These are phyloP conservation scores for Oasisia sp. DNA, from an alignment of 2,888 invertebrate species.

Conservation along the genomic window DNA sequence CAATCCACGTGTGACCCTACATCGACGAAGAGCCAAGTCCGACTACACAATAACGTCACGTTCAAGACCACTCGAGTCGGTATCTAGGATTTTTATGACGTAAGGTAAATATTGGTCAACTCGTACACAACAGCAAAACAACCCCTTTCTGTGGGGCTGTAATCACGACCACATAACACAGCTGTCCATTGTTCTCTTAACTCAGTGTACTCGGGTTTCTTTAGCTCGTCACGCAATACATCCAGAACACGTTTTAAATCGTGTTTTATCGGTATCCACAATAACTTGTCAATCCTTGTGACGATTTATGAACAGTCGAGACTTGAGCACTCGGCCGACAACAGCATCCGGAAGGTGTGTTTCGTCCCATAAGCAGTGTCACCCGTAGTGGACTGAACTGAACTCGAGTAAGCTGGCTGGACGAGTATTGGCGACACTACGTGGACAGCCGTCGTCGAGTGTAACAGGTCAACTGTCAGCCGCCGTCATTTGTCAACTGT, in stretches of 20 bases:
- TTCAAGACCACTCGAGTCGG: not conserved
- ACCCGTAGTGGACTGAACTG: not conserved
- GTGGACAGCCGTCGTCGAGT: not conserved
- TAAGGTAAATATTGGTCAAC: not conserved
- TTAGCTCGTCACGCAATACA: not conserved
- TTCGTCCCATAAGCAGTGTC: not conserved
- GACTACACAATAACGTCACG: not conserved
- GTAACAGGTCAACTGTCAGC: not conserved
- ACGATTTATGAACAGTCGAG: not conserved
- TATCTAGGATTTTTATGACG: not conserved
- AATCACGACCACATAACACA: not conserved
- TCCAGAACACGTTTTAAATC: not conserved
- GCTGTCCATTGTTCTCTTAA: not conserved
- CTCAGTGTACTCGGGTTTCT: not conserved
- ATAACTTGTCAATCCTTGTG: not conserved
- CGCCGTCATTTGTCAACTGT: not conserved
- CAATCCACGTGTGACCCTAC: not conserved
- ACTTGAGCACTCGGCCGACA: not conserved
- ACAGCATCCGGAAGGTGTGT: not conserved
- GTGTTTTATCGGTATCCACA: not conserved
- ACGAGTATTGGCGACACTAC: not conserved
- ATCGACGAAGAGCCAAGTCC: not conserved
- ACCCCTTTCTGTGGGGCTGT: not conserved
- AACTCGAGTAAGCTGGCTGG: not conserved
- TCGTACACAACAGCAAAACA: not conserved